Conservation (phyloP, 2,888 invertebrate species). For the Agrotis segetum region DNA sequence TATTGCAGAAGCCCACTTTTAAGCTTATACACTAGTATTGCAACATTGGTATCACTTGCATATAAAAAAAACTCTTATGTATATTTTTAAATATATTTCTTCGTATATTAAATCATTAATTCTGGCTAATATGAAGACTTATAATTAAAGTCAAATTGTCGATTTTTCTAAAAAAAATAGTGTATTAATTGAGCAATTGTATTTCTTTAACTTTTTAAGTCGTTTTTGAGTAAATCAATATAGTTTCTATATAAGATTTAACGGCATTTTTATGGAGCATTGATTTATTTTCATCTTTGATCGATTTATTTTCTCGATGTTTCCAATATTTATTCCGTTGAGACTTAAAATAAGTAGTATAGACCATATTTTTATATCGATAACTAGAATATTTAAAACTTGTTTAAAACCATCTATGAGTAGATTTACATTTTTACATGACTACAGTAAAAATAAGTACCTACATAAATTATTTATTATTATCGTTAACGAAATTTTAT, state of each 20-base stretch:
- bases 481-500: constrained; percentile 61
- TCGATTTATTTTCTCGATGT: constrained; percentile 18
- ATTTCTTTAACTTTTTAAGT: constrained; percentile 4
- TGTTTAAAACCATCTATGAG: constrained; percentile 65
- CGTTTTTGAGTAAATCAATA: constrained; percentile 1
- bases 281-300: constrained; percentile 14
- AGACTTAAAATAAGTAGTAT: constrained; percentile 62
- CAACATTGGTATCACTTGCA: constrained; percentile 89
- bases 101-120: constrained; percentile 48
- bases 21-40: constrained; percentile 88
- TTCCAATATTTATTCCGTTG: constrained; percentile 49
- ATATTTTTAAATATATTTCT: constrained; percentile 56
- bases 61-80: constrained; percentile 69
- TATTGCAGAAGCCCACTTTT: constrained; percentile 74
- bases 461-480: constrained; percentile 64
- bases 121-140: constrained; percentile 31
- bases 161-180: constrained; percentile 10
- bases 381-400: constrained; percentile 62
- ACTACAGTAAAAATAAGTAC: constrained; percentile 76
- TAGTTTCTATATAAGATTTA: constrained; percentile 1
- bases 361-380: constrained; percentile 58
- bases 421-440: constrained; percentile 84
- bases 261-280: constrained; percentile 30
- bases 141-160: constrained; percentile 26
- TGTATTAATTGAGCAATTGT: constrained; percentile 51